A percentile compares a stretch with the other conserved stretches of the same genome.
phyloP scores from a whole-genome alignment of 2,113 vertebrate species.

The Uropsilus gracilis region DNA sequence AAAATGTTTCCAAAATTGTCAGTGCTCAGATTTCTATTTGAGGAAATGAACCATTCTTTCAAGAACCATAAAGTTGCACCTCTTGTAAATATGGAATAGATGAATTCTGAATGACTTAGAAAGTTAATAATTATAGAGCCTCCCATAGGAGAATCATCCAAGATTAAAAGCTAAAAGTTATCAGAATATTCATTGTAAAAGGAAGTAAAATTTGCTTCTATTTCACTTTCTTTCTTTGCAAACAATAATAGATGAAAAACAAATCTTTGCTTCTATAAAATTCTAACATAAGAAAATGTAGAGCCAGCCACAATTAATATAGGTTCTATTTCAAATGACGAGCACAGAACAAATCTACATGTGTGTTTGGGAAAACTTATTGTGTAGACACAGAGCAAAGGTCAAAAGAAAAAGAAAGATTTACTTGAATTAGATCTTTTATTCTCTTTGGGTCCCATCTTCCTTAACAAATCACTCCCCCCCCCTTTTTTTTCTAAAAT shows the following conservation, averaged over 20 bases:
- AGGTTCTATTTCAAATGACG: background rate
- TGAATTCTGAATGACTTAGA: conserved; percentile 63
- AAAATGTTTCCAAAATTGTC: conserved; percentile 70
- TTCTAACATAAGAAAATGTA: background rate
- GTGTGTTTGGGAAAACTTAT: background rate
- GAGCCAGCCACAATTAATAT: background rate
- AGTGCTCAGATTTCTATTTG: conserved; percentile 59
- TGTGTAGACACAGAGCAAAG: background rate
- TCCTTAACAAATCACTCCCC: background rate
- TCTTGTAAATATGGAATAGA: conserved; percentile 61
- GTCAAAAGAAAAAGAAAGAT: background rate
- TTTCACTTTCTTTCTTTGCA: conserved; percentile 43
- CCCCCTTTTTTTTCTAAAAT: background rate
- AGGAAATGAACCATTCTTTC: conserved; percentile 69
- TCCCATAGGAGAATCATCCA: background rate
- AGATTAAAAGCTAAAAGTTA: conserved; percentile 59
- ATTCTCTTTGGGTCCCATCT: background rate
- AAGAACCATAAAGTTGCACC: conserved; percentile 49
- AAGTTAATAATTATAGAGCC: conserved; percentile 55
- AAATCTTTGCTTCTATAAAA: background rate
- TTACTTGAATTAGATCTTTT: background rate
- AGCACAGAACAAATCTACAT: background rate
- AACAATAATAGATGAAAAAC: background rate
- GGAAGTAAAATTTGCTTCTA: conserved; percentile 48
- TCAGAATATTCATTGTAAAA: conserved; percentile 42